These are phyloP conservation scores for Branchipolynoe longqiensis DNA, from an alignment of 2,888 invertebrate genomes.

Conservation along the genomic window DNA sequence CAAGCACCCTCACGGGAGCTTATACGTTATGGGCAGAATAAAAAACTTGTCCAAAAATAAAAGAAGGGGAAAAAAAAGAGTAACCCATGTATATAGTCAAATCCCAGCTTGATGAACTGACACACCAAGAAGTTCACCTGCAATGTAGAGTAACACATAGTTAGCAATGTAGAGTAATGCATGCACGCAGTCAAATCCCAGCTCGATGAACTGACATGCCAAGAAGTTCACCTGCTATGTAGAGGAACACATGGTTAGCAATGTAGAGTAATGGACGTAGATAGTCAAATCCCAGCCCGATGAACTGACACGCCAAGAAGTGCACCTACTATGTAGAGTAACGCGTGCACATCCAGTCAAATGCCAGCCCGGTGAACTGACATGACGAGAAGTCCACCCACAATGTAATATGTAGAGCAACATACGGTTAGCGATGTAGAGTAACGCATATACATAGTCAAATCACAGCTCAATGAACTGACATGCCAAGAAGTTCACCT, in stretches of 20 bases:
- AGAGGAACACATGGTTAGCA: background rate
- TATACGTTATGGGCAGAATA: too few species aligned
- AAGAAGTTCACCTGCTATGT: slow-evolving; percentile 67
- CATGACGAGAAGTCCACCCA: slow-evolving; percentile 67
- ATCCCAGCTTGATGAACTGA: too few species aligned
- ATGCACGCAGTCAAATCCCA: slow-evolving; percentile 61
- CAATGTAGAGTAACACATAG: too few species aligned
- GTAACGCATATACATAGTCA: too few species aligned
- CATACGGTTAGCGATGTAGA: background rate
- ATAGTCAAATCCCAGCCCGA: slow-evolving; percentile 62
- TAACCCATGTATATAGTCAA: too few species aligned
- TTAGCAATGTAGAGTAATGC: too few species aligned
- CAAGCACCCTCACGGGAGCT: too few species aligned
- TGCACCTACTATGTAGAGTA: slow-evolving; percentile 67
- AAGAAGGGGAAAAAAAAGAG: too few species aligned
- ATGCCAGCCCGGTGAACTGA: slow-evolving; percentile 63
- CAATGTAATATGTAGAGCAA: background rate
- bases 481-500: slow-evolving; percentile 68
- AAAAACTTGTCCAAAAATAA: too few species aligned
- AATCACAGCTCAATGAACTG: slow-evolving; percentile 63
- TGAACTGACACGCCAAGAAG: slow-evolving; percentile 66
- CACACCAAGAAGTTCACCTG: too few species aligned
- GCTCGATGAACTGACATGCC: slow-evolving; percentile 63
- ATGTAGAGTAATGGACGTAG: too few species aligned
- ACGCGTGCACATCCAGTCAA: too few species aligned